Conservation (phyloP, 2,113 vertebrate genomes). For the Sakesphorus luctuosus region DNA sequence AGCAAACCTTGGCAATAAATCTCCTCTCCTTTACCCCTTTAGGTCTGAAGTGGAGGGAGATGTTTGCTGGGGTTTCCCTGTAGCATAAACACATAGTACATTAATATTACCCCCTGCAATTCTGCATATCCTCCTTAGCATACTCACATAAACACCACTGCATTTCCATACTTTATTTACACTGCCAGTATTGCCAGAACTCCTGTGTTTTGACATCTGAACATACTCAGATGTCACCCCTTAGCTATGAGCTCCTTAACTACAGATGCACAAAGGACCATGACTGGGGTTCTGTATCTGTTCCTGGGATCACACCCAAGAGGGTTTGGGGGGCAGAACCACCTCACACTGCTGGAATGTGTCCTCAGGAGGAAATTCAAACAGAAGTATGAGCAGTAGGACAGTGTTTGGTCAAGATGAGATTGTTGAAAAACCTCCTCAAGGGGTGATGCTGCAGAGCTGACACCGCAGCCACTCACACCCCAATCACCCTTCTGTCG, state of each 20-base stretch:
- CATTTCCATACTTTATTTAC: background rate
- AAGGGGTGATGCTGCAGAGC: background rate
- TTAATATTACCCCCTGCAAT: background rate
- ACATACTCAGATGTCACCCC: rapidly evolving
- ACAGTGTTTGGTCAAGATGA: background rate
- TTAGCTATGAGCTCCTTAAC: background rate
- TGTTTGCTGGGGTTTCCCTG: background rate
- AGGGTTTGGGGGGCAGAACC: background rate
- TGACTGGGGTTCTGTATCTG: rapidly evolving
- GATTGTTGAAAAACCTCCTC: background rate
- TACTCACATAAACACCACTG: background rate
- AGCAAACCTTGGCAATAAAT: background rate
- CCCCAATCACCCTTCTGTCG: rapidly evolving
- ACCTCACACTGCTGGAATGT: rapidly evolving
- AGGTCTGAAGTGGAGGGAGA: background rate
- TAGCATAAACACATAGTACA: rapidly evolving
- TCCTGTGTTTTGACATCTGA: background rate
- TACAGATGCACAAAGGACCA: background rate
- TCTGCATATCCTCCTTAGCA: background rate
- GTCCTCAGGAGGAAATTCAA: background rate
- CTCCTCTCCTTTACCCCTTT: background rate
- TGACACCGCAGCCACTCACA: rapidly evolving
- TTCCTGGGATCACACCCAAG: background rate
- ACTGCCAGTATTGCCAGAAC: too few species aligned
- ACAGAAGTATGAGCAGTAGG: rapidly evolving